These are phyloP conservation scores for Nineta flava DNA, from an alignment of 2,888 invertebrate genomes.

Conservation along the genomic window DNA sequence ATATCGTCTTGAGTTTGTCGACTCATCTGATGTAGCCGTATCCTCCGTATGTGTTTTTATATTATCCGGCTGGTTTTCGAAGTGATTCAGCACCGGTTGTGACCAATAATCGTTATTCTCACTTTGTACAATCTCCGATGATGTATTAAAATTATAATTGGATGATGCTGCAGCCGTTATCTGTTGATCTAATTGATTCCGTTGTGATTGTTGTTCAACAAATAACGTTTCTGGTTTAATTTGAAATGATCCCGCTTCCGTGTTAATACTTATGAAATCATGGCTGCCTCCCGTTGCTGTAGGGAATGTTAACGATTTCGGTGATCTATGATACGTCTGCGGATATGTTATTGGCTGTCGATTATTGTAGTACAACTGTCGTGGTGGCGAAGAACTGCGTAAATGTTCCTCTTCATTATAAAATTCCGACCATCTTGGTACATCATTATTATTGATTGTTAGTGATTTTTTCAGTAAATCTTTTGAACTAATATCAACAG, in stretches of 20 bases:
- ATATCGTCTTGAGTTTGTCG: neutral
- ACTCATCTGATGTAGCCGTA: neutral
- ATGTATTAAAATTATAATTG: neutral
- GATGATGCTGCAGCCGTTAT: neutral
- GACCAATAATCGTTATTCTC: too few species aligned
- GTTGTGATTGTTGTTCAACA: neutral
- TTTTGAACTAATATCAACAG: too few species aligned
- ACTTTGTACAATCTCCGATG: too few species aligned
- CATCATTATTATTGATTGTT: neutral
- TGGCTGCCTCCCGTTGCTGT: neutral
- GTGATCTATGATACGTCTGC: neutral
- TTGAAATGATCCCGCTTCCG: neutral
- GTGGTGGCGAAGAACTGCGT: neutral
- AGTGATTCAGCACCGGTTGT: neutral
- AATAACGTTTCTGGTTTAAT: neutral
- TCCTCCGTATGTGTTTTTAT: neutral
- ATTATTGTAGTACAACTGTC: neutral
- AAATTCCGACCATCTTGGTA: constrained; percentile 1
- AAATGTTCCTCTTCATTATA: neutral
- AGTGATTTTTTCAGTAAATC: too few species aligned
- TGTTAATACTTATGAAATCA: neutral
- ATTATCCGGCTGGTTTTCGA: neutral
- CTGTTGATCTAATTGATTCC: neutral
- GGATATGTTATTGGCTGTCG: neutral
- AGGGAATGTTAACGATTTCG: neutral